Base-by-base conservation (phyloP, 2,797 vertebrate genomes). In the Hypotaenidia okinawae region DNA sequence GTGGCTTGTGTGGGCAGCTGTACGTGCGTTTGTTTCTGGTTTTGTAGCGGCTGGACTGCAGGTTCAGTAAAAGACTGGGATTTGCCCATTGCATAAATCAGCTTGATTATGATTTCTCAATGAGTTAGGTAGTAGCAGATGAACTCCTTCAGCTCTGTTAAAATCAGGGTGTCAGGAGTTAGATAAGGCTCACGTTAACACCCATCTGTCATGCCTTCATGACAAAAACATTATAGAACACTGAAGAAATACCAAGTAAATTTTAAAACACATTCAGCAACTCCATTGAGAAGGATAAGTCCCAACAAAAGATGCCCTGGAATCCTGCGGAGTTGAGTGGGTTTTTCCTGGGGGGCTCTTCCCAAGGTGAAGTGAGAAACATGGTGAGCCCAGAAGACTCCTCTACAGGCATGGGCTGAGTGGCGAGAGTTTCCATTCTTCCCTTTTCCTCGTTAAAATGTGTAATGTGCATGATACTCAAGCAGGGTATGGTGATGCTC, bases 141-240 rank as follows among this genome's bases (percentile, higher is more conserved):
- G 83, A 94, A 94, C 80, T 94, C 86, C 89, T 94, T 93, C 87
- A 54, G 83, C 47, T 88, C 76, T 39, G 64, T 93, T 93, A 93
- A 94, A 93, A 85, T 90, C 87, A 93, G 83, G 63, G 83, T 84
- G 85, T 94, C 64, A 70, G 77, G 67, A 96, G 18, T 70, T 73
- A 63, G 84, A 43, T 67, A 33, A 92, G 54, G 78, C 69, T 88
- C 66, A 69, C 79, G 91, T 94, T 91, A 88, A 79, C 73, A 57
- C 73, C 52, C n/a, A 63, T 76, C 80, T 79, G 59, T 79, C 91
- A 88, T 82, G 73, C 33, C 63, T 61, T 91, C 2, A 0, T 72
- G 59, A 67, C 35, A 82, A 90, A 95, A 74, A 24, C 17, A 0
- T 72, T 73, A 51, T 33, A 67, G 54, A 70, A 72, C 21, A 58